These are phyloP conservation scores for Cephus pulcher DNA, from an alignment of 2,888 invertebrate genomes.

Conservation along the genomic window DNA sequence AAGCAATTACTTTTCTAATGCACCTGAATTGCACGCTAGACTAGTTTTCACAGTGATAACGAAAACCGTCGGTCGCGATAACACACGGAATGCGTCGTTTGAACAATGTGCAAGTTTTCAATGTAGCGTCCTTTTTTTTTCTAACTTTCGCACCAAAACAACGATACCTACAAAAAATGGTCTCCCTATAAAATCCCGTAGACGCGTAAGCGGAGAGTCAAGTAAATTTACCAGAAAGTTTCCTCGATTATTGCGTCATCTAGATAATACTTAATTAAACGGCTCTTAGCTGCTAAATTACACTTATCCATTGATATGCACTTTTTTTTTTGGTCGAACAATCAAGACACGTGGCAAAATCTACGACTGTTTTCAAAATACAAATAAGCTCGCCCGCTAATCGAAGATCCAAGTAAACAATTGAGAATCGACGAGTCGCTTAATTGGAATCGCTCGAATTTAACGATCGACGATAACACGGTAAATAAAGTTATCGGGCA, in stretches of 20 bases:
- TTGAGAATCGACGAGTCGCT: not conserved
- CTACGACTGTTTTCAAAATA: not conserved
- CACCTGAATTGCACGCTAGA: not conserved
- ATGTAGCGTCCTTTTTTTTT: not conserved
- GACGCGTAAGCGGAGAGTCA: no score
- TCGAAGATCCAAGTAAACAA: not conserved
- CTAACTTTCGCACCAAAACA: not conserved
- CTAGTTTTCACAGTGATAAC: constrained; percentile 10
- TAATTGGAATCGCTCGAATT: not conserved
- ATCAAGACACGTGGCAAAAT: not conserved
- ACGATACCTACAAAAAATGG: not conserved
- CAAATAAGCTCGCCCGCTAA: not conserved
- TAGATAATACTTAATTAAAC: not conserved
- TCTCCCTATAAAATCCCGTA: not conserved
- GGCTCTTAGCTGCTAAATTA: not conserved
- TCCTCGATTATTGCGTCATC: not conserved
- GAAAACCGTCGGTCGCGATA: not conserved
- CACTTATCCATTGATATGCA: not conserved
- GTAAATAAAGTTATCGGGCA: not conserved
- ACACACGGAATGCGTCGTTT: not conserved
- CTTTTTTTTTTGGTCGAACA: not conserved
- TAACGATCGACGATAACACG: not conserved
- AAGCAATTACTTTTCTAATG: constrained; percentile 3
- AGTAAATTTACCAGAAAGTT: not conserved
- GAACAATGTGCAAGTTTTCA: not conserved